A percentile compares a stretch with the other conserved stretches of the same genome.
These are phyloP conservation scores for Aplodontia rufa DNA, from an alignment of 2,113 vertebrate species.

Conservation along the genomic window DNA sequence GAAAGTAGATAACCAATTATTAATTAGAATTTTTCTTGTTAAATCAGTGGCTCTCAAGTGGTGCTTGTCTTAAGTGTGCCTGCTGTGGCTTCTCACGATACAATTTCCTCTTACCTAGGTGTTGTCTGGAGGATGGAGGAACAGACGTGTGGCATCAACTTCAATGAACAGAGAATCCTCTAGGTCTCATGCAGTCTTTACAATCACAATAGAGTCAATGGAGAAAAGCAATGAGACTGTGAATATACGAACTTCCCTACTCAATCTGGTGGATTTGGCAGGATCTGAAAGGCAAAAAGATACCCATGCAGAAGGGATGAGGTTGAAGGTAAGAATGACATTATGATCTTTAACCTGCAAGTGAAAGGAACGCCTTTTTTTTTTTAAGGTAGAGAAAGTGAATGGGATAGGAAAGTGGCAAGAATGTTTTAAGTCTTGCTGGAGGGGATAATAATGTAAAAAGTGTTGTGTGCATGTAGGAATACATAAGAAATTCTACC, in stretches of 20 bases:
- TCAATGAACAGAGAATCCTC: slow-evolving; percentile 99
- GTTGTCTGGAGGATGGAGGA: slow-evolving; percentile 94
- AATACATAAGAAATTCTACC: too few species aligned
- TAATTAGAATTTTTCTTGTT: neutral
- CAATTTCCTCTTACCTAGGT: slow-evolving; percentile 85
- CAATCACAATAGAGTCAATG: slow-evolving; percentile 95
- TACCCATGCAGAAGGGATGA: slow-evolving; percentile 92
- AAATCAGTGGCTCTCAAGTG: neutral
- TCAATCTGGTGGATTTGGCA: slow-evolving; percentile 96
- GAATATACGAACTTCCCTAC: slow-evolving; percentile 94
- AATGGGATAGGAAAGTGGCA: neutral
- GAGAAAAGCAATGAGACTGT: slow-evolving; percentile 91
- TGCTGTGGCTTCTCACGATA: neutral
- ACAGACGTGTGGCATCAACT: slow-evolving; percentile 95
- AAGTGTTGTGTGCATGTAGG: neutral
- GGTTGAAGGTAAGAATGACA: slow-evolving; percentile 89
- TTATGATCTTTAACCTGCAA: neutral
- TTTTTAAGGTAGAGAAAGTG: neutral
- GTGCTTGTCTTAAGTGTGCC: neutral
- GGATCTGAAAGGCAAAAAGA: slow-evolving; percentile 97
- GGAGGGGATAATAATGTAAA: neutral
- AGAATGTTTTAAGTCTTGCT: neutral
- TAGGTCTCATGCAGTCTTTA: slow-evolving; percentile 96
- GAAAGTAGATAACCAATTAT: neutral
- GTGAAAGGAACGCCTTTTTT: neutral